Evolutionary conservation across 2,797 vertebrate species (phyloP).

Genomic region (Gobionotothen gibberifrons): DNA sequence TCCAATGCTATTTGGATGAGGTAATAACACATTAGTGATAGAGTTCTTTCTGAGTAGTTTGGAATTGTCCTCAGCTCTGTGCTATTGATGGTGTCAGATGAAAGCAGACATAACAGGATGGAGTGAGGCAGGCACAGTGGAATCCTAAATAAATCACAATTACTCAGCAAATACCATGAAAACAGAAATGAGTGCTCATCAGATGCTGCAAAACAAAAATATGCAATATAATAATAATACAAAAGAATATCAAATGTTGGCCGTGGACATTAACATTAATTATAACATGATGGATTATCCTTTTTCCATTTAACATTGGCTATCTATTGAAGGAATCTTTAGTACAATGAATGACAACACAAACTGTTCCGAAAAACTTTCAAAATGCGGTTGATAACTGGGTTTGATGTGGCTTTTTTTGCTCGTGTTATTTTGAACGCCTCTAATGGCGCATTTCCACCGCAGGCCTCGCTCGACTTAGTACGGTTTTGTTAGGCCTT

Average conservation of each 20-base stretch:
- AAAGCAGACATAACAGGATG: slow-evolving; percentile 63
- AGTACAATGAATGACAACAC: no score
- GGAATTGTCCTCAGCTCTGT: slow-evolving; percentile 34
- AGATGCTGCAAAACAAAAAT: not conserved
- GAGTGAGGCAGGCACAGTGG: slow-evolving; percentile 26
- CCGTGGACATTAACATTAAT: not conserved
- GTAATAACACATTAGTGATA: slow-evolving; percentile 7
- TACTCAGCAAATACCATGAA: slow-evolving; percentile 20
- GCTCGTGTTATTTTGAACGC: no score
- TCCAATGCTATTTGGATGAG: slow-evolving; percentile 48
- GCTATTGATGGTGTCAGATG: slow-evolving; percentile 21
- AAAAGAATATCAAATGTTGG: not conserved
- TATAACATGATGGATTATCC: no score
- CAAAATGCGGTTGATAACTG: no score
- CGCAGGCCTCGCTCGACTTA: no score
- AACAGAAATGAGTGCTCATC: slow-evolving; percentile 50
- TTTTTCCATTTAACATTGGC: no score
- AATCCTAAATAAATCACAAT: slow-evolving; percentile 46
- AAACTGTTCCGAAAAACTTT: no score
- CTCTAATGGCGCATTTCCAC: no score
- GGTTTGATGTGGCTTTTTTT: no score
- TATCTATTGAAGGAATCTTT: no score
- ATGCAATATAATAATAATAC: not conserved
- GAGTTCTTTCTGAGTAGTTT: slow-evolving; percentile 19
- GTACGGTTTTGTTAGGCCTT: no score